phyloP scores from a whole-genome alignment of 23 tunicate genomes.

The Trididemnum clinides region DNA sequence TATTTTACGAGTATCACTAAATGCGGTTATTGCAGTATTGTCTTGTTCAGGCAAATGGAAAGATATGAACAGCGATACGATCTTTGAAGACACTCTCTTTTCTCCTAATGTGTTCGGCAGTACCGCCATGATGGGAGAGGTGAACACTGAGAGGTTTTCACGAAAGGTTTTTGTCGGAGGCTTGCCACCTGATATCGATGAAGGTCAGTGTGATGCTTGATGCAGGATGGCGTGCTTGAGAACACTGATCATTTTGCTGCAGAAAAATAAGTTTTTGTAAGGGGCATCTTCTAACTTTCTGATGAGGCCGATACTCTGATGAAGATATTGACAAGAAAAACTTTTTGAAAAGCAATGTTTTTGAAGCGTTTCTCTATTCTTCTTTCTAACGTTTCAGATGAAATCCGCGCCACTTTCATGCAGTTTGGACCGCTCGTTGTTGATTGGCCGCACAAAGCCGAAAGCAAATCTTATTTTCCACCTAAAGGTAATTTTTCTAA shows the following conservation, averaged over 20 bases:
- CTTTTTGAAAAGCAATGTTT: too few relatives aligned
- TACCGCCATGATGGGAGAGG: conserved; percentile 51
- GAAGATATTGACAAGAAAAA: too few relatives aligned
- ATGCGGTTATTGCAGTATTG: background rate
- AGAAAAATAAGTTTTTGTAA: too few relatives aligned
- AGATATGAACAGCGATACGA: conserved; percentile 45
- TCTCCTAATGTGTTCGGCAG: conserved; percentile 15
- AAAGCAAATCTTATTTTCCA: conserved; percentile 95
- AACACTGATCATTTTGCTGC: too few relatives aligned
- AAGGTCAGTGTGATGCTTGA: conserved; percentile 52
- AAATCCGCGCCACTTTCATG: conserved; percentile 83
- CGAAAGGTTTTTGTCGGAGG: conserved; percentile 98
- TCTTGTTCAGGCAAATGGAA: conserved; percentile 70
- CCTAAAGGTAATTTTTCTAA: conserved; percentile 95
- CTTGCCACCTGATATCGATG: conserved; percentile 97
- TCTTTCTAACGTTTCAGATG: conserved; percentile 66
- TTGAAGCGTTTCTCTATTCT: too few relatives aligned
- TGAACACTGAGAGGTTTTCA: conserved; percentile 55
- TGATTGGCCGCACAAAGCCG: conserved; percentile 99
- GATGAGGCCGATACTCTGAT: too few relatives aligned
- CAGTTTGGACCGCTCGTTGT: conserved; percentile 86
- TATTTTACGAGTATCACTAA: too few relatives aligned
- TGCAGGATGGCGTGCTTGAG: too few relatives aligned
- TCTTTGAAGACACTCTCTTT: conserved; percentile 54
- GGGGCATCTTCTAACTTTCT: too few relatives aligned